Evolutionary conservation across 2,888 invertebrate genomes (phyloP).

Genomic region (Horisme vitalbata): DNA sequence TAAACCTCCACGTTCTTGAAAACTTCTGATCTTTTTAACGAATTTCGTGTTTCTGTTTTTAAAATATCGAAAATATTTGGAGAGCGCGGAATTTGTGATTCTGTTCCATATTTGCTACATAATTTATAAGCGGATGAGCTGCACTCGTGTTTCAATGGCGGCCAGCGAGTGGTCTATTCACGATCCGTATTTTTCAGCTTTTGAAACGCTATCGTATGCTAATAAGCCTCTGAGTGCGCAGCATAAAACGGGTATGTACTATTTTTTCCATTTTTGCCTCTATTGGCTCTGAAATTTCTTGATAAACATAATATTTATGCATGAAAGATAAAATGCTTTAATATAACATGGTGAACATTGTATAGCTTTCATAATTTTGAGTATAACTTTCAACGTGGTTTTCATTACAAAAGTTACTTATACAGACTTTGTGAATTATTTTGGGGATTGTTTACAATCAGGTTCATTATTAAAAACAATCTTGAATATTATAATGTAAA

Average conservation of each 20-base stretch:
- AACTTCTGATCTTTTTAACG: slow-evolving; percentile 27
- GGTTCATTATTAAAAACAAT: no score
- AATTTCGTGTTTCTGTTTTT: slow-evolving; percentile 26
- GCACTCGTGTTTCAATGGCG: slow-evolving; percentile 58
- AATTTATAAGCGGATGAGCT: slow-evolving; percentile 65
- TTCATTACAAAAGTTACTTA: slow-evolving; percentile 7
- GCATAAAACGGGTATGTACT: slow-evolving; percentile 43
- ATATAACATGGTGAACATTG: background rate
- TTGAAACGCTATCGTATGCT: slow-evolving; percentile 63
- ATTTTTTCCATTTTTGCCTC: slow-evolving; percentile 32
- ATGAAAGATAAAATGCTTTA: background rate
- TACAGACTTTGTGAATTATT: no score
- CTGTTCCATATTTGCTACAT: slow-evolving; percentile 56
- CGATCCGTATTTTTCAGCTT: slow-evolving; percentile 59
- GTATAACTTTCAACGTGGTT: slow-evolving; percentile 6
- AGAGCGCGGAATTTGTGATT: slow-evolving; percentile 45
- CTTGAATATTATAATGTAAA: no score
- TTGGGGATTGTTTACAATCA: no score
- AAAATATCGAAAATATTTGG: slow-evolving; percentile 41
- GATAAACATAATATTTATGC: no score
- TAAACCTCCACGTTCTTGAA: slow-evolving; percentile 47
- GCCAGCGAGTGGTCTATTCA: slow-evolving; percentile 49
- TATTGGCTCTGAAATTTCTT: no score
- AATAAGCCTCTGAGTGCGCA: slow-evolving; percentile 56
- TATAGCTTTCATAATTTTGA: background rate